These are phyloP conservation scores for Eupsilia transversa DNA, from an alignment of 2,888 invertebrate species.

Conservation along the genomic window DNA sequence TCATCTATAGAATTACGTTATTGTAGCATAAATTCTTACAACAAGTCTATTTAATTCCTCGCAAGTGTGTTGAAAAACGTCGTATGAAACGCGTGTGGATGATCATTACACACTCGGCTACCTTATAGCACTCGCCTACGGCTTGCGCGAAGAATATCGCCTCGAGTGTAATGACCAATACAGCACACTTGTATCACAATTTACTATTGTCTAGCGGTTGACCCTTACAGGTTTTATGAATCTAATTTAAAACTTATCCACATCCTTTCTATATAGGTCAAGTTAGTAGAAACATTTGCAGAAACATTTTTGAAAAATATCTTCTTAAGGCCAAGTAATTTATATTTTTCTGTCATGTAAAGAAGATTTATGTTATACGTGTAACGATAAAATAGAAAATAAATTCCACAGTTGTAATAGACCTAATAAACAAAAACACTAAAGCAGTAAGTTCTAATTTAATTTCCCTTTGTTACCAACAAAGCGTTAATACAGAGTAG, in stretches of 20 bases:
- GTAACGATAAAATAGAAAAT: slow-evolving; percentile 37
- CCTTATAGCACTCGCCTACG: too few relatives aligned
- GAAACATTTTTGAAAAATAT: slow-evolving; percentile 23
- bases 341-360: slow-evolving; percentile 34
- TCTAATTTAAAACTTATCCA: slow-evolving; percentile 36
- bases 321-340: slow-evolving; percentile 30
- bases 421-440: slow-evolving; percentile 44
- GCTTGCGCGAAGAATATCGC: too few relatives aligned
- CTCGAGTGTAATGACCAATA: too few relatives aligned
- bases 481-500: slow-evolving; percentile 28
- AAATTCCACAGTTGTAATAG: slow-evolving; percentile 27
- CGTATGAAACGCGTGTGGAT: too few relatives aligned
- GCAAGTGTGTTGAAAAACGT: too few relatives aligned
- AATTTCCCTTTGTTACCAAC: slow-evolving; percentile 49
- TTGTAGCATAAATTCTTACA: too few relatives aligned
- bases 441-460: slow-evolving; percentile 46
- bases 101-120: too few relatives aligned
- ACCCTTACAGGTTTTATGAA: slow-evolving; percentile 36
- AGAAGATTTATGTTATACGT: slow-evolving; percentile 40
- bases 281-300: slow-evolving; percentile 4
- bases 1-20: too few relatives aligned
- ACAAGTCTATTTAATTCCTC: too few relatives aligned
- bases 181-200: too few relatives aligned
- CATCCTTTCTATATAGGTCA: slow-evolving; percentile 14
- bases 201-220: slow-evolving; percentile 37